phyloP scores from a whole-genome alignment of 2,888 invertebrate genomes.

The Pedicia rivosa region DNA sequence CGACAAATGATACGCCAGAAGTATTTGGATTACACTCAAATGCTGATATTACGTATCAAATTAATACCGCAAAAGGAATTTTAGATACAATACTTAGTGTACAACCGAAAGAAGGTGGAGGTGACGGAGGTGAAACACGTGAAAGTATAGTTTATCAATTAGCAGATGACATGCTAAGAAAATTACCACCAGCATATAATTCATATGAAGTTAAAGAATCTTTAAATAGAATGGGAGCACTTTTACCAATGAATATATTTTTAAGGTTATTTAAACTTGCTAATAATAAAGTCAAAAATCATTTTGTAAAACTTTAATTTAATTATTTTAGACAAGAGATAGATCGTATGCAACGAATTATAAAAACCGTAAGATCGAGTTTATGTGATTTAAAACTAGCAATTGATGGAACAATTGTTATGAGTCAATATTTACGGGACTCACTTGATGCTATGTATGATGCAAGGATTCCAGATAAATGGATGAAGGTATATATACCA shows the following conservation, averaged over 20 bases:
- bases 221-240: slow-evolving; percentile 76
- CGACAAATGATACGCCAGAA: slow-evolving; percentile 79
- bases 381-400: slow-evolving; percentile 82
- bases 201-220: slow-evolving; percentile 82
- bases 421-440: slow-evolving; percentile 79
- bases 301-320: not conserved
- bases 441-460: slow-evolving; percentile 94
- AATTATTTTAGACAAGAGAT: slow-evolving; percentile 40
- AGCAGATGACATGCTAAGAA: slow-evolving; percentile 84
- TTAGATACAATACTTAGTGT: slow-evolving; percentile 88
- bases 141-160: slow-evolving; percentile 83
- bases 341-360: slow-evolving; percentile 75
- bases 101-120: slow-evolving; percentile 92
- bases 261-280: slow-evolving; percentile 34
- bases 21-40: slow-evolving; percentile 93
- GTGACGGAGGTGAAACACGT: slow-evolving; percentile 79
- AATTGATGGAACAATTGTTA: slow-evolving; percentile 93
- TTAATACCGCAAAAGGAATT: slow-evolving; percentile 84
- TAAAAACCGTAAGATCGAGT: slow-evolving; percentile 61
- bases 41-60: slow-evolving; percentile 95
- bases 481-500: slow-evolving; percentile 88
- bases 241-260: slow-evolving; percentile 93
- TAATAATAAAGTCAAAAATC: too few species aligned
- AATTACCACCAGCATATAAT: slow-evolving; percentile 72
- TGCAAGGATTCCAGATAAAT: slow-evolving; percentile 79